phyloP scores from a whole-genome alignment of 2,888 invertebrate species.

The Thera britannica region DNA sequence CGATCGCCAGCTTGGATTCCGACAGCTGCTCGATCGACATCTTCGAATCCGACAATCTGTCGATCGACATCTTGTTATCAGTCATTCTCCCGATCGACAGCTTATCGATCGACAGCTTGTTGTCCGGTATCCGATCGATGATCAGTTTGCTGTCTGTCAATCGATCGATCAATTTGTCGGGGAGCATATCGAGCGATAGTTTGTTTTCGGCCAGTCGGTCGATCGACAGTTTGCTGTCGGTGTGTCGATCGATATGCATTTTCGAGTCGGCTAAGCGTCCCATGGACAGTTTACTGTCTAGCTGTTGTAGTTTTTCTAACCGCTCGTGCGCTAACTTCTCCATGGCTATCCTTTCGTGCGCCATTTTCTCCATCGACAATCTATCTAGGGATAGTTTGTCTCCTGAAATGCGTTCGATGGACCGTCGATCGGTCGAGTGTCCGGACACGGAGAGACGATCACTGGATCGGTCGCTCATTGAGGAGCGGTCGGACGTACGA shows the following conservation, averaged over 20 bases:
- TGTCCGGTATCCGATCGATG: slow-evolving; percentile 41
- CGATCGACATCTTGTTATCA: slow-evolving; percentile 38
- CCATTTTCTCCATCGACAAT: slow-evolving; percentile 49
- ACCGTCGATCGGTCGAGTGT: slow-evolving; percentile 51
- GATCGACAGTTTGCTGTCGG: slow-evolving; percentile 49
- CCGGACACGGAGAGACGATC: slow-evolving; percentile 47
- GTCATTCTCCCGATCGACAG: slow-evolving; percentile 41
- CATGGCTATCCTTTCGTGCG: slow-evolving; percentile 53
- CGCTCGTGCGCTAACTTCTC: slow-evolving; percentile 57
- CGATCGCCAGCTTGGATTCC: slow-evolving; percentile 37
- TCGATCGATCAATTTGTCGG: slow-evolving; percentile 51
- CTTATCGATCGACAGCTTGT: slow-evolving; percentile 43
- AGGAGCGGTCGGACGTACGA: slow-evolving; percentile 40
- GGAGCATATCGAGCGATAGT: slow-evolving; percentile 43
- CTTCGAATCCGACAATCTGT: slow-evolving; percentile 45
- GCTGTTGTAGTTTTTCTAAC: slow-evolving; percentile 32
- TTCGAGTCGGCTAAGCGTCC: slow-evolving; percentile 57
- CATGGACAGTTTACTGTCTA: slow-evolving; percentile 47
- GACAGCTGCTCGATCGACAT: slow-evolving; percentile 50
- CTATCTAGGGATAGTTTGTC: slow-evolving; percentile 40
- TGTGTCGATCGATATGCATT: slow-evolving; percentile 42
- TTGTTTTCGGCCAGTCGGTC: slow-evolving; percentile 56
- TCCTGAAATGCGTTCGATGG: slow-evolving; percentile 43
- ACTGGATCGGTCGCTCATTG: slow-evolving; percentile 38
- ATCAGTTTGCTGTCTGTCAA: slow-evolving; percentile 48